Evolutionary conservation across 2,888 invertebrate genomes (phyloP), one percentile per base, ranked within the genome.

Genomic region (Apamea monoglypha): DNA sequence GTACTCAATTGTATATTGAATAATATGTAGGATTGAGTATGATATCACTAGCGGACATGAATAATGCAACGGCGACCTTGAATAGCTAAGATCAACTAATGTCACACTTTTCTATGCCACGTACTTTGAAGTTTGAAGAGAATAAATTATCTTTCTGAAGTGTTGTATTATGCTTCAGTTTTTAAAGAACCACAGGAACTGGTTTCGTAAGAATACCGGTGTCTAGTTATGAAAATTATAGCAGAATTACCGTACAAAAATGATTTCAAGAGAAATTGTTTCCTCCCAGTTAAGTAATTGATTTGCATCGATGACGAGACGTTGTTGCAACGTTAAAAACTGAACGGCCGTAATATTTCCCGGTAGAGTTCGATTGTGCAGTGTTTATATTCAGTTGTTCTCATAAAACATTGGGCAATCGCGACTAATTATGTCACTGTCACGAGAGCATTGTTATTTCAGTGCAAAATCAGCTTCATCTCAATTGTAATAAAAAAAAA

Each of bases 11-110:
- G 66, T 78, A 81, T 80, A 81, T 74, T 76, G 71, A 80, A 86
- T 84, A 85, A 85, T 83, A 85, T 87, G 87, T 86, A 88, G 87
- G 88, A 87, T 87, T 82, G 86, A 90, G 90, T 88, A 91, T 94
- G 93, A 94, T 92, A 93, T 94, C 92, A 94, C 88, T 90, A 83
- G 88, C 84, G 87, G 88, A 88, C 88, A 94, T 93, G 92, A 92
- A 92, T 93, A 94, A 93, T 93, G 92, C 92, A 93, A 90, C 81
- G 91, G 84, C 80, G 85, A 86, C 91, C 92, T 93, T 92, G 92
- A 91, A 90, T 88, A 85, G 86, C 90, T 87, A 88, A 90, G 90
- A 92, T 91, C 87, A 89, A 87, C 88, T 89, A 88, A 90, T 89
- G 90, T 90, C 89, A 91, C 90, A 89, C 89, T 90, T 91, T 91